A percentile compares a stretch with the other conserved stretches of the same genome.
phyloP scores from a whole-genome alignment of 2,113 vertebrate genomes.

The Austrofundulus limnaeus region DNA sequence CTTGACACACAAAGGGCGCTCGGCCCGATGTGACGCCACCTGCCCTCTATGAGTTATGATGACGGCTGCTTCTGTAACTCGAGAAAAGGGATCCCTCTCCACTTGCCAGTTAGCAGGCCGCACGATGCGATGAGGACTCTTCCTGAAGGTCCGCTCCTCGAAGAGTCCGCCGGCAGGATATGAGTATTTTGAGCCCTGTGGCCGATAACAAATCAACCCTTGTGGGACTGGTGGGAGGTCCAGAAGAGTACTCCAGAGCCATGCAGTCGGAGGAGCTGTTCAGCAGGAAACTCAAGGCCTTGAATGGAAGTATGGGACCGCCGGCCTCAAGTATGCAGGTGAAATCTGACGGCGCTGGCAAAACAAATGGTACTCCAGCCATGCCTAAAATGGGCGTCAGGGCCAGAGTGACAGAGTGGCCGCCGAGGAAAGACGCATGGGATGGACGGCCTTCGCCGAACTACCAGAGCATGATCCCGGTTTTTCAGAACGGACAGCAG shows the following conservation, averaged over 20 bases:
- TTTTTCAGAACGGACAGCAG: slow-evolving; percentile 87
- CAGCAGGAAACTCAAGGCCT: slow-evolving; percentile 89
- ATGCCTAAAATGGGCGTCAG: slow-evolving; percentile 98
- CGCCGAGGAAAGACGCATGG: slow-evolving; percentile 91
- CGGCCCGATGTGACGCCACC: slow-evolving; percentile 46
- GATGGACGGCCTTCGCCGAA: slow-evolving; percentile 82
- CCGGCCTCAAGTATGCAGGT: slow-evolving; percentile 78
- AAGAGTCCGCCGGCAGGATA: slow-evolving; percentile 75
- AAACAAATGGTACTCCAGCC: slow-evolving; percentile 87
- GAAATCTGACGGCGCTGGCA: slow-evolving; percentile 84
- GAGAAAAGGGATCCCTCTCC: slow-evolving; percentile 52
- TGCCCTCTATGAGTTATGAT: slow-evolving; percentile 67
- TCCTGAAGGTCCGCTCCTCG: slow-evolving; percentile 64
- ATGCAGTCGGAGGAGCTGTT: slow-evolving; percentile 97
- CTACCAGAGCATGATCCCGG: slow-evolving; percentile 82
- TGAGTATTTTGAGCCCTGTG: slow-evolving; percentile 85
- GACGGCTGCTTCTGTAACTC: slow-evolving; percentile 55
- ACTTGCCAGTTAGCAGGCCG: slow-evolving; percentile 57
- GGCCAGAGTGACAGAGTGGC: slow-evolving; percentile 95
- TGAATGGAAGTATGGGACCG: slow-evolving; percentile 89
- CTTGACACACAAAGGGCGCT: slow-evolving; percentile 67
- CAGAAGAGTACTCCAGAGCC: slow-evolving; percentile 82
- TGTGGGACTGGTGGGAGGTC: slow-evolving; percentile 80
- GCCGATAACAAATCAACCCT: slow-evolving; percentile 83
- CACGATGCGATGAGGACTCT: slow-evolving; percentile 75